phyloP scores from a whole-genome alignment of 1,140 invertebrate genomes.

The Anoplolepis gracilipes region DNA sequence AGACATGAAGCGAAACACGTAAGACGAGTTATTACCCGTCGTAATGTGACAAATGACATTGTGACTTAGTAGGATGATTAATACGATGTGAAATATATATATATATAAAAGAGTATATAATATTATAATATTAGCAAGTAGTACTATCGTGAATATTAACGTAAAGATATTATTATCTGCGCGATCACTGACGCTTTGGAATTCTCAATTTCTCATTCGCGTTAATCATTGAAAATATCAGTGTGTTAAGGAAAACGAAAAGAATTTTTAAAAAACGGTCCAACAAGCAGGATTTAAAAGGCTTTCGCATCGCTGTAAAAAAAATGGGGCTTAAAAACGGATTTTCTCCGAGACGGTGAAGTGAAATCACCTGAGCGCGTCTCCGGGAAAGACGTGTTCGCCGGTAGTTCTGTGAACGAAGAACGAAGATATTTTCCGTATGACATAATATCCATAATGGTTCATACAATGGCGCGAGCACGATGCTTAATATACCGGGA shows the following conservation, averaged over 20 bases:
- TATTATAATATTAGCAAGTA: background rate
- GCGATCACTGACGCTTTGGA: background rate
- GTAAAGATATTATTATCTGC: background rate
- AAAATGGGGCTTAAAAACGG: conserved; percentile 31
- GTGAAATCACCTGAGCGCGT: conserved; percentile 37
- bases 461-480: conserved; percentile 67
- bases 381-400: conserved; percentile 48
- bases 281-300: conserved; percentile 36
- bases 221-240: conserved; percentile 43
- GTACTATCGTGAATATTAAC: conserved; percentile 15
- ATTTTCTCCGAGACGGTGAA: conserved; percentile 38
- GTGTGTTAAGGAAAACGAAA: background rate
- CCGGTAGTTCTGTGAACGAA: conserved; percentile 51
- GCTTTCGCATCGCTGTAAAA: conserved; percentile 31
- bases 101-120: background rate
- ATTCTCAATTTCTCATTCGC: conserved; percentile 7
- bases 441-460: conserved; percentile 75
- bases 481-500: conserved; percentile 71
- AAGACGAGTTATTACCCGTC: conserved; percentile 15
- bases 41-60: background rate
- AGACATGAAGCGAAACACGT: background rate
- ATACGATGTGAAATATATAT: background rate
- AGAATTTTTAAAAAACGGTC: conserved; percentile 36
- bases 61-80: conserved; percentile 11
- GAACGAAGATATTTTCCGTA: conserved; percentile 63